Evolutionary conservation across 2,888 invertebrate species (phyloP).

Genomic region (Muschampia plurimacula): DNA sequence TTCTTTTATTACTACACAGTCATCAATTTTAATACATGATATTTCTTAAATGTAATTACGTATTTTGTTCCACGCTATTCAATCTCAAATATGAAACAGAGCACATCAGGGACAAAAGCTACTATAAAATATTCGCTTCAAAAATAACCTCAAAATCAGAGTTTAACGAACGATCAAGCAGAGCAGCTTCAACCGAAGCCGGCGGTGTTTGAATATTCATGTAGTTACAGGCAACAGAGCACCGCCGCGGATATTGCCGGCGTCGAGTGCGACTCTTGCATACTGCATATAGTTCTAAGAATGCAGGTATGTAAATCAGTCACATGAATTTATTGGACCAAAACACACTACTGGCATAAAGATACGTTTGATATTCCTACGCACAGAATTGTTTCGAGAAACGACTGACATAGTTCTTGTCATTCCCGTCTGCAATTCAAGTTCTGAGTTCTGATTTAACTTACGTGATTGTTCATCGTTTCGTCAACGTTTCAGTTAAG

Average conservation of each 20-base stretch:
- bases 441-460: no score
- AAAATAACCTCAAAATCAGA: conserved; percentile 36
- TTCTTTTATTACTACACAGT: no score
- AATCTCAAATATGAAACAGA: no score
- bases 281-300: not conserved
- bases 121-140: not conserved
- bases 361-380: not conserved
- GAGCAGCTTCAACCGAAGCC: conserved; percentile 17
- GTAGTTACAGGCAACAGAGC: conserved; percentile 1
- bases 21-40: no score
- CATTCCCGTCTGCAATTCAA: no score
- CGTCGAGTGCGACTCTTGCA: not conserved
- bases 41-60: no score
- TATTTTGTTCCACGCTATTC: no score
- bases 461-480: no score
- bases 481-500: no score
- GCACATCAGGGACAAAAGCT: no score
- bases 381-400: no score
- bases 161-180: conserved; percentile 31
- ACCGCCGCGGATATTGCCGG: not conserved
- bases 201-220: conserved; percentile 31
- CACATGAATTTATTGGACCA: not conserved
- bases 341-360: not conserved
- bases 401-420: no score
- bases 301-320: not conserved